A percentile compares a stretch with the other conserved stretches of the same genome.
phyloP scores from a whole-genome alignment of 2,888 invertebrate species.

The Spilarctia lutea region DNA sequence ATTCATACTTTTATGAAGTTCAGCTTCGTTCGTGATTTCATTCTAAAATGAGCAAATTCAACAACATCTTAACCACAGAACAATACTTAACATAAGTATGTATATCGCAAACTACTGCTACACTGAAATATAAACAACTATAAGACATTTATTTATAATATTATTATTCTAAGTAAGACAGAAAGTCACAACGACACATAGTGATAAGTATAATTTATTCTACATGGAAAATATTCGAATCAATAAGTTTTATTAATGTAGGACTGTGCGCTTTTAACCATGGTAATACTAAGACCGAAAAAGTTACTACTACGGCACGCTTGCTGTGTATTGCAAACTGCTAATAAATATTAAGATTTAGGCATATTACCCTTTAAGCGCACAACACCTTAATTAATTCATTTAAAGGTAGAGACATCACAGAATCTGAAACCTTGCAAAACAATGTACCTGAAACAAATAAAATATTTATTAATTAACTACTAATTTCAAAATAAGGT shows the following conservation, averaged over 20 bases:
- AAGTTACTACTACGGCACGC: not conserved
- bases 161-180: constrained; percentile 11
- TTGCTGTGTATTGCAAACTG: not conserved
- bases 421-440: constrained; percentile 32
- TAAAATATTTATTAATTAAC: constrained; percentile 1
- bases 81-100: constrained; percentile 2
- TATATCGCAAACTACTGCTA: not conserved
- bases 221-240: constrained; percentile 14
- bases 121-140: constrained; percentile 4
- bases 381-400: constrained; percentile 9
- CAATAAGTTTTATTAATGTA: constrained; percentile 6
- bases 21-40: not conserved
- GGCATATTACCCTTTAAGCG: constrained; percentile 1
- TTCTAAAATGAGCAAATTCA: not conserved
- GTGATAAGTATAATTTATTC: not conserved
- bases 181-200: constrained; percentile 5
- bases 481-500: not conserved
- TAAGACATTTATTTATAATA: constrained; percentile 3
- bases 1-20: not conserved
- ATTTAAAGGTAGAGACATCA: constrained; percentile 36
- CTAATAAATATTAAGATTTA: not conserved
- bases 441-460: constrained; percentile 34
- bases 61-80: not conserved
- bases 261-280: not conserved
- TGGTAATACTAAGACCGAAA: not conserved